Evolutionary conservation across 2,797 vertebrate genomes (phyloP).

Genomic region (Gallinago nigripennis): DNA sequence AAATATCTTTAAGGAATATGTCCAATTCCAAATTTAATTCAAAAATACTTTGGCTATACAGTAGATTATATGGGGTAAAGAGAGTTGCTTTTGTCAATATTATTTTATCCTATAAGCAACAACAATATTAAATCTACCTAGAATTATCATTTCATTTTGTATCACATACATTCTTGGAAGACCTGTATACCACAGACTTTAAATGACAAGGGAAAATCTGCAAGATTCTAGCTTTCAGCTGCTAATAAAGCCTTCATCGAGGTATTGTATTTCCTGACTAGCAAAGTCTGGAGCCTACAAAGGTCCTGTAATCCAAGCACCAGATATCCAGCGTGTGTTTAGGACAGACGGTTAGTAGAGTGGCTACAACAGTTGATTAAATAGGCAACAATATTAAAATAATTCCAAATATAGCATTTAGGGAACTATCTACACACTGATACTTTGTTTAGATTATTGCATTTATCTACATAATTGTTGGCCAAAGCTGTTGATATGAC

Average conservation of each 20-base stretch:
- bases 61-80: not conserved
- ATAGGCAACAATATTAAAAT: not conserved
- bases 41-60: not conserved
- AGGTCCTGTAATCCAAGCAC: not conserved
- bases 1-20: not conserved
- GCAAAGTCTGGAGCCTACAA: not conserved
- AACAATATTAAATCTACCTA: not conserved
- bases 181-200: not conserved
- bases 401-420: not conserved
- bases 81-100: not conserved
- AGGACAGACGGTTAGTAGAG: not conserved
- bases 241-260: not conserved
- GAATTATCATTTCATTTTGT: not conserved
- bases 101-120: not conserved
- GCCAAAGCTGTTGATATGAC: slow-evolving; percentile 7
- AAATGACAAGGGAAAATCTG: not conserved
- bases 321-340: not conserved
- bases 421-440: not conserved
- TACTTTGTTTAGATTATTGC: not conserved
- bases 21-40: not conserved
- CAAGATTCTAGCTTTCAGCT: not conserved
- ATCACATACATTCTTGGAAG: not conserved
- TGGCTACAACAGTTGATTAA: not conserved
- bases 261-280: not conserved
- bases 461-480: not conserved